Evolutionary conservation across 2,797 vertebrate genomes (phyloP).

Genomic region (Thamnophis elegans): DNA sequence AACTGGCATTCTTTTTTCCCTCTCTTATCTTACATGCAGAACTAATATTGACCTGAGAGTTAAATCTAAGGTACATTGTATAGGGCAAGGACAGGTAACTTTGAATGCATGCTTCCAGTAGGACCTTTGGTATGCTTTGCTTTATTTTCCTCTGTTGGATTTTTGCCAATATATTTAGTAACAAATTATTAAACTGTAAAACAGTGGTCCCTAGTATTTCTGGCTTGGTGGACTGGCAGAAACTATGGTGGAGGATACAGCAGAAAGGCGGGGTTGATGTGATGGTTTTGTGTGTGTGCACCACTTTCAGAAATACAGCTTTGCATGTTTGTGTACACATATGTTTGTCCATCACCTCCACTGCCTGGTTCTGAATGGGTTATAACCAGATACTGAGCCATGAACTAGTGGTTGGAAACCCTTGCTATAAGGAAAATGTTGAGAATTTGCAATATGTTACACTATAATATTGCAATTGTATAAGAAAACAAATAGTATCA

Average conservation of each 20-base stretch:
- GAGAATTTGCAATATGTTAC: background rate
- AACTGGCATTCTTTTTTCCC: background rate
- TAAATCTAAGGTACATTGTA: background rate
- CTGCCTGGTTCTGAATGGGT: background rate
- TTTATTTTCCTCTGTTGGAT: background rate
- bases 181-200: background rate
- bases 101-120: background rate
- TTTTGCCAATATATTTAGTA: background rate
- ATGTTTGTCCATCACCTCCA: background rate
- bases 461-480: background rate
- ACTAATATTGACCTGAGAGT: background rate
- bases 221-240: background rate
- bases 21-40: background rate
- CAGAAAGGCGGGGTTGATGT: rapidly evolving
- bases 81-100: background rate
- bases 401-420: background rate
- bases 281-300: background rate
- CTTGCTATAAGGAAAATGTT: background rate
- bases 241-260: rapidly evolving
- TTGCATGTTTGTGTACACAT: background rate
- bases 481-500: background rate
- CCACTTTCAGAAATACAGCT: background rate
- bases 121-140: background rate
- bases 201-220: background rate
- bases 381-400: background rate